Conservation (phyloP, 1,140 invertebrate genomes). For the Drosophila parvula region DNA sequence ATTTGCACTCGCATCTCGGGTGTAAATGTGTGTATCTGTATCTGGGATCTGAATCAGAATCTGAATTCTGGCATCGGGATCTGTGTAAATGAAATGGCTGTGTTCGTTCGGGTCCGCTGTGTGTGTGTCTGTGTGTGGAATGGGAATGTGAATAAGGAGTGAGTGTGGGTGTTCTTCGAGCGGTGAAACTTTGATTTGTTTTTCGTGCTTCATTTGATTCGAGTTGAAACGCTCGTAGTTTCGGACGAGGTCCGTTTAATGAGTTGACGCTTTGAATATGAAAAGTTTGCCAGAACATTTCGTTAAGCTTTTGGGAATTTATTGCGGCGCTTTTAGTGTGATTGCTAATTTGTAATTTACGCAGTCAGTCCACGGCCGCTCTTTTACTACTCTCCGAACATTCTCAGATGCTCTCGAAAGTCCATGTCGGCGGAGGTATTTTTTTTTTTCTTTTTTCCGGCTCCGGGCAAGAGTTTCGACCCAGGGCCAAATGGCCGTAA, state of each 20-base stretch:
- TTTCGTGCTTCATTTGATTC: conserved; percentile 80
- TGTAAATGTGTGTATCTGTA: conserved; percentile 37
- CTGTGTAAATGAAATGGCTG: conserved; percentile 3
- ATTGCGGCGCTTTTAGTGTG: conserved; percentile 75
- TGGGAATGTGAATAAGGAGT: conserved; percentile 9
- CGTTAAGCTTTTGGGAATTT: conserved; percentile 60
- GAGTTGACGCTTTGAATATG: conserved; percentile 82
- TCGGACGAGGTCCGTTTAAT: conserved; percentile 69
- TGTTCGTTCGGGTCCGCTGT: not conserved
- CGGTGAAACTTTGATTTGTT: conserved; percentile 75
- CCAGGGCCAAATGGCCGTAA: conserved; percentile 64
- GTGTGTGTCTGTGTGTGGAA: not conserved
- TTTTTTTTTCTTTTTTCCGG: not conserved
- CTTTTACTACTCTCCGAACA: conserved; percentile 63
- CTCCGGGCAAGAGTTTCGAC: conserved; percentile 37
- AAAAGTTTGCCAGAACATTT: conserved; percentile 59
- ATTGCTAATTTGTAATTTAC: conserved; percentile 83
- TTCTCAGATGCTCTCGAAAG: conserved; percentile 43
- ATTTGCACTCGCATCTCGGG: conserved; percentile 51
- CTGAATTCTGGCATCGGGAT: conserved; percentile 15
- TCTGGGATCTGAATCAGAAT: conserved; percentile 29
- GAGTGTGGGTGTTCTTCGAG: conserved; percentile 9
- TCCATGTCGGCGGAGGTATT: not conserved
- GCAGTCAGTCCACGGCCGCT: conserved; percentile 70
- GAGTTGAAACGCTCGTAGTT: conserved; percentile 66